phyloP scores from a whole-genome alignment of 2,888 invertebrate species.

The Phalera bucephala region DNA sequence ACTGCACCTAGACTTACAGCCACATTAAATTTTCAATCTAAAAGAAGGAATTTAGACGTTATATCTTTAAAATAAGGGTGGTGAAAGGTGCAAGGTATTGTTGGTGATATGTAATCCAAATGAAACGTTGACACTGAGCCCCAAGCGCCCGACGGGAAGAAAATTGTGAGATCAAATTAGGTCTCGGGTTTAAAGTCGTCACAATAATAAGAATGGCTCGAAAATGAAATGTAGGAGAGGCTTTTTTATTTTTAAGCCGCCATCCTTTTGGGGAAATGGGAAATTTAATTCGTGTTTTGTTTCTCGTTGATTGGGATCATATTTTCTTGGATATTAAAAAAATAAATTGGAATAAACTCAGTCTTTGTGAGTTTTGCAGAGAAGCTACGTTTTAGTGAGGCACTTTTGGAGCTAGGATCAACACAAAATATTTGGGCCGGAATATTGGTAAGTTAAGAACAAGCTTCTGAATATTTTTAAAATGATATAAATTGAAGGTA shows the following conservation, averaged over 20 bases:
- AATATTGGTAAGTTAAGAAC: no score
- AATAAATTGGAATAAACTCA: no score
- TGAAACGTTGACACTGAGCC: slow-evolving; percentile 77
- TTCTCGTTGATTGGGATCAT: slow-evolving; percentile 3
- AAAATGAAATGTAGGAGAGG: slow-evolving; percentile 49
- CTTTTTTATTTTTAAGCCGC: slow-evolving; percentile 25
- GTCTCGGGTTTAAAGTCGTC: slow-evolving; percentile 57
- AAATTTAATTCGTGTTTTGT: slow-evolving; percentile 29
- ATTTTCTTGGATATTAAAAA: no score
- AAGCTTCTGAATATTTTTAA: no score
- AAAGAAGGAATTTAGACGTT: slow-evolving; percentile 30
- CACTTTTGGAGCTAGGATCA: no score
- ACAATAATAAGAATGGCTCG: slow-evolving; percentile 62
- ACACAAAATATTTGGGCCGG: no score
- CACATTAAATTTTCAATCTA: slow-evolving; percentile 19
- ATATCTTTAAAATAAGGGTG: slow-evolving; percentile 15
- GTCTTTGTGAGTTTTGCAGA: no score
- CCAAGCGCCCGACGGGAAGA: slow-evolving; percentile 57
- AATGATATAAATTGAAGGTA: no score
- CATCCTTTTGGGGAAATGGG: slow-evolving; percentile 12
- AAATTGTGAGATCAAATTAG: slow-evolving; percentile 78
- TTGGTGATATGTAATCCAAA: slow-evolving; percentile 64
- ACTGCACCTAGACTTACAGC: slow-evolving; percentile 48
- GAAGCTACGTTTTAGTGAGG: no score
- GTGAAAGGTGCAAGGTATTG: slow-evolving; percentile 19